Base-by-base conservation (phyloP, 2,113 vertebrate species). In the Nyctibius bracteatus region DNA sequence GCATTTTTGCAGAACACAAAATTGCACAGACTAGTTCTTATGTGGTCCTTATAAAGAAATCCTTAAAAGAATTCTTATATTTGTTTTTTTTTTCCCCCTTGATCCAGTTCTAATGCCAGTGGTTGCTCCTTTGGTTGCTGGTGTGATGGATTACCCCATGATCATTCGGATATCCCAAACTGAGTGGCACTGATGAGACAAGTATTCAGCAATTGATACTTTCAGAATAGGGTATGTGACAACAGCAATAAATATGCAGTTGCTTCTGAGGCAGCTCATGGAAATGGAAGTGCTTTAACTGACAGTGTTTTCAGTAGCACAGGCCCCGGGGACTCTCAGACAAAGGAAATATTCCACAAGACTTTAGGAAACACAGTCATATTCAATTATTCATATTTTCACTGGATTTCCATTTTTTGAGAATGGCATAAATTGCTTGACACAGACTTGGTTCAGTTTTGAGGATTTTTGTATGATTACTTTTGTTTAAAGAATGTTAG, bases 361-460 rank as follows among this genome's bases (percentile, higher is more conserved):
- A 90, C 24, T 95, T 55, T 39, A 87, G 46, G 71, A 96, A 95
- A 94, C 47, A 88, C 77, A 84, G 41, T 80, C 54, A 81, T 72
- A 24, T 52, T 97, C 81, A 96, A 93, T 97, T 97, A 97, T 96
- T 97, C 93, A 86, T 96, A 65, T 90, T 94, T 96, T 91, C 63
- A 51, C 86, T 94, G 20, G 5, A n/a, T 92, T 96, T 95, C 81
- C 33, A 27, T 79, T 97, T 75, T 82, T 89, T 81, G 61, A 94
- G 71, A 94, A 75, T 65, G 52, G 31, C 66, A 86, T 88, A 81
- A 91, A 79, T 96, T 91, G 39, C 39, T 94, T 91, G 92, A 91
- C 61, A 73, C 55, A 24, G 55, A 21, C 70, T 79, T 30, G 49
- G 57, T 94, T 93, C 84, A 51, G 63, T 86, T 83, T 92, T 73